Evolutionary conservation across 1,140 invertebrate species (phyloP).

Genomic region (Dreissena rostriformis): DNA sequence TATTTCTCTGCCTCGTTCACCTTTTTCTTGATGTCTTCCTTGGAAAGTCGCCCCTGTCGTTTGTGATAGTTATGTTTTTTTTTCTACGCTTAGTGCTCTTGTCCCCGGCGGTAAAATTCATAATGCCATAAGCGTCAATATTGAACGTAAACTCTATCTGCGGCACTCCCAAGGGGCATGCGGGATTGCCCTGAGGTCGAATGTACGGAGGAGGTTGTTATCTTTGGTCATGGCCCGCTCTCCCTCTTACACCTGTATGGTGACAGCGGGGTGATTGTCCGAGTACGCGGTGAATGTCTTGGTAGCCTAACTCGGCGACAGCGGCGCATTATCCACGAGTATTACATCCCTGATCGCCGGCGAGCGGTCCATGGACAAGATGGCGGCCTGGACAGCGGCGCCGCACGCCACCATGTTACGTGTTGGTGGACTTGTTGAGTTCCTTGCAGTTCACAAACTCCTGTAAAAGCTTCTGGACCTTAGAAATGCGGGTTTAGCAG

Average conservation of each 20-base stretch:
- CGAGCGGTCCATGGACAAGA: slow-evolving; percentile 73
- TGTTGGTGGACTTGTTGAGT: slow-evolving; percentile 91
- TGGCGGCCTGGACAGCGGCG: slow-evolving; percentile 84
- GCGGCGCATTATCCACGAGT: slow-evolving; percentile 77
- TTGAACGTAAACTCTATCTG: slow-evolving; percentile 87
- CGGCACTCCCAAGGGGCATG: slow-evolving; percentile 95
- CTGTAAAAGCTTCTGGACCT: slow-evolving; percentile 96
- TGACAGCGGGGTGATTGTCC: slow-evolving; percentile 89
- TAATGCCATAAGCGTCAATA: slow-evolving; percentile 84
- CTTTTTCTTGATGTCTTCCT: slow-evolving; percentile 98
- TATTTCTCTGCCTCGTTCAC: slow-evolving; percentile 98
- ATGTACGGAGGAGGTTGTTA: slow-evolving; percentile 83
- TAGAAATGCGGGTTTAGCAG: slow-evolving; percentile 98
- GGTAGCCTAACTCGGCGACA: slow-evolving; percentile 76
- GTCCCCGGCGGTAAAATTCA: slow-evolving; percentile 81
- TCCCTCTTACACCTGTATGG: slow-evolving; percentile 90
- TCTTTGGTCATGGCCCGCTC: slow-evolving; percentile 93
- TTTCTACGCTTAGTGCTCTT: slow-evolving; percentile 86
- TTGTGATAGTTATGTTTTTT: slow-evolving; percentile 96
- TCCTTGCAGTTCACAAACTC: slow-evolving; percentile 96
- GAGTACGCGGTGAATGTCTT: slow-evolving; percentile 79
- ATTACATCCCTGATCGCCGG: slow-evolving; percentile 76
- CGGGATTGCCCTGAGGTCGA: slow-evolving; percentile 93
- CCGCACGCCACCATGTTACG: slow-evolving; percentile 94
- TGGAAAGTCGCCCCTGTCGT: slow-evolving; percentile 93